These are phyloP conservation scores for Triplophysa tibetana DNA, from an alignment of 2,113 vertebrate species.

Conservation along the genomic window DNA sequence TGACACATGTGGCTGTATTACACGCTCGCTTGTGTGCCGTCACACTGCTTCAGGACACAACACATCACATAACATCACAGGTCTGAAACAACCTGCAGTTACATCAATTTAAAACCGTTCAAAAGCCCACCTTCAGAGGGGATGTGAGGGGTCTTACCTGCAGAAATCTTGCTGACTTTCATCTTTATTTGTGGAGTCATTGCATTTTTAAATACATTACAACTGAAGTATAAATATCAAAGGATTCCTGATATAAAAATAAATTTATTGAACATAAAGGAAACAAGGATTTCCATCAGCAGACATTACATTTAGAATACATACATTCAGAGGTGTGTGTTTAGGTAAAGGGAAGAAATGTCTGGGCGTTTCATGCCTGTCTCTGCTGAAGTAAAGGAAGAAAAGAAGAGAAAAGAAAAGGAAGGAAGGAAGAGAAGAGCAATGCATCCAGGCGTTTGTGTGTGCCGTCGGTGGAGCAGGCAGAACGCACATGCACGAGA, in stretches of 20 bases:
- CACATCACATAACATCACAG: background rate
- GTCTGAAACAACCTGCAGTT: no score
- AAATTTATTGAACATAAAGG: constrained; percentile 83
- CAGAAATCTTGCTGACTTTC: constrained; percentile 32
- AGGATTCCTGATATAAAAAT: constrained; percentile 86
- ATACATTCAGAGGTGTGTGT: background rate
- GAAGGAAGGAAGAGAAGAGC: constrained; percentile 21
- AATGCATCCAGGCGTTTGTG: constrained; percentile 65
- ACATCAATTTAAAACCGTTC: background rate
- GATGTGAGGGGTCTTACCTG: constrained; percentile 64
- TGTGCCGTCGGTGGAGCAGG: constrained; percentile 67
- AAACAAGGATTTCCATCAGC: constrained; percentile 57
- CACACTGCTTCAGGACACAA: constrained; percentile 74
- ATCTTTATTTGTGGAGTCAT: background rate
- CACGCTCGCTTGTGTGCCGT: constrained; percentile 88
- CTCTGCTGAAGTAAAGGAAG: constrained; percentile 65
- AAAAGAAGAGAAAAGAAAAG: constrained; percentile 47
- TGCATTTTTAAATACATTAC: constrained; percentile 15
- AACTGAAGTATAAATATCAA: constrained; percentile 65
- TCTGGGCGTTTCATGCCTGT: constrained; percentile 61
- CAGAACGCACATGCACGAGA: constrained; percentile 75
- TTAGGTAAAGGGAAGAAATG: background rate
- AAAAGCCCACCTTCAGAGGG: background rate
- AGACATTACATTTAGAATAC: constrained; percentile 33
- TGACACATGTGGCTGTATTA: constrained; percentile 95